These are phyloP conservation scores for Corbicula japonica DNA, from an alignment of 2,888 invertebrate genomes.

Conservation along the genomic window DNA sequence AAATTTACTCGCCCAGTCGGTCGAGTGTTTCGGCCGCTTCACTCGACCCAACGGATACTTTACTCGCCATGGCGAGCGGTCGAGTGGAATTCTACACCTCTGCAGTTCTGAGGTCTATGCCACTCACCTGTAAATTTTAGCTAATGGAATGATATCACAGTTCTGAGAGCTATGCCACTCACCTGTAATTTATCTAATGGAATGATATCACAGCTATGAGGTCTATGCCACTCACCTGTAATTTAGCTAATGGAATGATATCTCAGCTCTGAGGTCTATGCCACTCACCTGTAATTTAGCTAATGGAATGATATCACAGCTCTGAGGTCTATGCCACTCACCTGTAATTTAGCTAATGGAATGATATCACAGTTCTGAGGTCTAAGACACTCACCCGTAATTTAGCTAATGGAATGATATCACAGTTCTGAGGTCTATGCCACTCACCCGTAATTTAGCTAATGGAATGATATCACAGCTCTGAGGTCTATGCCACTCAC, in stretches of 20 bases:
- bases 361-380: conserved; percentile 99
- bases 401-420: conserved; percentile 99
- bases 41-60: too few species aligned
- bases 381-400: conserved; percentile 96
- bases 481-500: conserved; percentile 98
- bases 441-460: conserved; percentile 98
- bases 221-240: too few species aligned
- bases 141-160: conserved; percentile 99
- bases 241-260: too few species aligned
- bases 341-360: conserved; percentile 97
- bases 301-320: conserved; percentile 99
- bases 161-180: too few species aligned
- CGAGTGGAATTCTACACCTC: too few species aligned
- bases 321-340: conserved; percentile 98
- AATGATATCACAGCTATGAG: too few species aligned
- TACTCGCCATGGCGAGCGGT: too few species aligned
- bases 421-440: conserved; percentile 98
- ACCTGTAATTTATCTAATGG: too few species aligned
- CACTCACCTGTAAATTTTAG: too few species aligned
- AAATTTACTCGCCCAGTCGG: too few species aligned
- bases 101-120: conserved; percentile 98
- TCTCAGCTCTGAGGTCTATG: too few species aligned
- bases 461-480: conserved; percentile 99
- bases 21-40: too few species aligned
- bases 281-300: conserved; percentile 95